Percentiles rank a stretch among this genome's conserved stretches.
Conservation (phyloP, 2,888 invertebrate species). For the Latrodectus elegans region DNA sequence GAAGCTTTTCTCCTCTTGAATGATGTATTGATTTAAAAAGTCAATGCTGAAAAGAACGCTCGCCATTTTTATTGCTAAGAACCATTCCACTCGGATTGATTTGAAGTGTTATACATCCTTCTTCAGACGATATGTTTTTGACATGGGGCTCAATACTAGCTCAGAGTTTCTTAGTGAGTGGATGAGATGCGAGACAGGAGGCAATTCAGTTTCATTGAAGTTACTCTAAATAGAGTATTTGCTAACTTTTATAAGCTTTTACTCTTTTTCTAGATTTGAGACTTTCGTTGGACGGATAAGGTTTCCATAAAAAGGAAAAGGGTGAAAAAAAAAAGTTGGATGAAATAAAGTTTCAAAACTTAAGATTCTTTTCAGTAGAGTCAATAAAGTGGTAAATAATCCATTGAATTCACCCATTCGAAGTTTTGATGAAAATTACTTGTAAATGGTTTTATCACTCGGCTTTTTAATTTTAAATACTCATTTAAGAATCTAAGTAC, state of each 20-base stretch:
- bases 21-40: conserved; percentile 35
- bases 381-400: background rate
- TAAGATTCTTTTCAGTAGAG: too few relatives aligned
- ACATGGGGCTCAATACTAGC: conserved; percentile 27
- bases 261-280: conserved; percentile 9
- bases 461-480: too few relatives aligned
- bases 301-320: background rate
- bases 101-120: conserved; percentile 51
- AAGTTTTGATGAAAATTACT: too few relatives aligned
- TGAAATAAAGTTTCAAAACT: too few relatives aligned
- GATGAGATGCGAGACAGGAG: conserved; percentile 5
- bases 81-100: conserved; percentile 46
- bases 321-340: too few relatives aligned
- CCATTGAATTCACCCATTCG: too few relatives aligned
- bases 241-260: conserved; percentile 23
- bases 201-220: conserved; percentile 33
- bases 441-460: too few relatives aligned
- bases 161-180: conserved; percentile 19
- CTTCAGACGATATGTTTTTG: conserved; percentile 20
- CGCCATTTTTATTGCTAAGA: conserved; percentile 45
- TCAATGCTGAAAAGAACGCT: conserved; percentile 11
- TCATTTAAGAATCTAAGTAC: too few relatives aligned
- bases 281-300: conserved; percentile 5
- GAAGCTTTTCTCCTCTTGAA: conserved; percentile 22
- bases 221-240: conserved; percentile 42